phyloP scores from a whole-genome alignment of 2,888 invertebrate species.

The Zygaena filipendulae region DNA sequence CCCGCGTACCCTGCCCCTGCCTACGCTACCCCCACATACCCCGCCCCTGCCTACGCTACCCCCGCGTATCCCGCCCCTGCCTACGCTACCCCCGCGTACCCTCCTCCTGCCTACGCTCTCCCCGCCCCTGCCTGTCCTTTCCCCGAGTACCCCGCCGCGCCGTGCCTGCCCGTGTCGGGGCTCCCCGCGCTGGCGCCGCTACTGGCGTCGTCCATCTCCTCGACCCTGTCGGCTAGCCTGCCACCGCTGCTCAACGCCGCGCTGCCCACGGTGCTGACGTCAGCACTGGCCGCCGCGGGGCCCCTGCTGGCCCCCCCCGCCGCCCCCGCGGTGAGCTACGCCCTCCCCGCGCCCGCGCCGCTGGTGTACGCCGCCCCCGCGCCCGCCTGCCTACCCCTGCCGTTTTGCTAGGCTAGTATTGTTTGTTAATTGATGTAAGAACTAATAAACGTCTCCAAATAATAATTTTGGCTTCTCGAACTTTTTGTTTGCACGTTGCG shows the following conservation, averaged over 20 bases:
- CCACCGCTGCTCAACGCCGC: conserved; percentile 25
- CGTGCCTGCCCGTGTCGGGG: conserved; percentile 4
- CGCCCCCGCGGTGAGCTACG: conserved; percentile 5
- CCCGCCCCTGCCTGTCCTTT: conserved; percentile 4
- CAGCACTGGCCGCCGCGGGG: conserved; percentile 28
- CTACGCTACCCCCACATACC: conserved; percentile 19
- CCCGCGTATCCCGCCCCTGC: conserved; percentile 3
- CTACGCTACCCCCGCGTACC: conserved; percentile 10
- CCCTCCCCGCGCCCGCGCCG: conserved; percentile 2
- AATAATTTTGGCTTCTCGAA: too few species aligned
- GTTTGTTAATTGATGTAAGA: too few species aligned
- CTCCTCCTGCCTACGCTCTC: conserved; percentile 7
- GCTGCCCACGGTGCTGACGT: conserved; percentile 29
- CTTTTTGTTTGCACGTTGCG: too few species aligned
- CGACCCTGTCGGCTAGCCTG: conserved; percentile 20
- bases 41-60: conserved; percentile 13
- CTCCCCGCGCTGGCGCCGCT: conserved; percentile 16
- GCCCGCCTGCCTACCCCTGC: conserved; percentile 2
- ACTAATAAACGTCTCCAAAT: too few species aligned
- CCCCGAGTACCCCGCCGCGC: conserved; percentile 4
- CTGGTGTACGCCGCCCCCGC: conserved; percentile 5
- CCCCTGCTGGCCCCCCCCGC: conserved; percentile 24
- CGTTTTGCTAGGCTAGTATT: too few species aligned
- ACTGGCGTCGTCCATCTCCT: conserved; percentile 18
- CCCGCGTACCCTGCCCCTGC: conserved; percentile 14